Conservation (phyloP, 2,797 vertebrate species). For the Tympanoctomys barrerae region DNA sequence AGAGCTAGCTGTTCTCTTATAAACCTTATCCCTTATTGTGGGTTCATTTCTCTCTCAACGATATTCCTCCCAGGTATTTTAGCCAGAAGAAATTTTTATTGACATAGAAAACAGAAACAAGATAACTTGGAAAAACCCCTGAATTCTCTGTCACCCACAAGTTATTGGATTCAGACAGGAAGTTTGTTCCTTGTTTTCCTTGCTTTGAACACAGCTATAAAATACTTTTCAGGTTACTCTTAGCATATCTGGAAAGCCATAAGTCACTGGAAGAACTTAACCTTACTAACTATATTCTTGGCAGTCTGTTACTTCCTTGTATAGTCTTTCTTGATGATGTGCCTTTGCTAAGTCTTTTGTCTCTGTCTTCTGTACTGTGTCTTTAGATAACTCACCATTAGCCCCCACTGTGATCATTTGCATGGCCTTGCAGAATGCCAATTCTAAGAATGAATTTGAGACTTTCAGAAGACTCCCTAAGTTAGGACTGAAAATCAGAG, state of each 20-base stretch:
- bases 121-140: not conserved
- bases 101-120: not conserved
- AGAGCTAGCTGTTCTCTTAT: not conserved
- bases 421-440: not conserved
- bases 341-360: not conserved
- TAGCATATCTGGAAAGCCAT: not conserved
- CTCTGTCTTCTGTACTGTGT: not conserved
- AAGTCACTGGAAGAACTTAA: not conserved
- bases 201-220: not conserved
- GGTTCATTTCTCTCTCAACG: constrained; percentile 21
- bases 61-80: constrained; percentile 38
- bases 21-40: not conserved
- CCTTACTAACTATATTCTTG: not conserved
- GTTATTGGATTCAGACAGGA: not conserved
- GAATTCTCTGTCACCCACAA: not conserved
- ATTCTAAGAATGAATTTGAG: not conserved
- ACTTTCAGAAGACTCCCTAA: not conserved
- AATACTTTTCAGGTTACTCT: not conserved
- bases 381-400: not conserved
- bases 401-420: not conserved
- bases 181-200: not conserved
- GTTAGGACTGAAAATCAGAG: not conserved
- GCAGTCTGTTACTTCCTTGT: not conserved
- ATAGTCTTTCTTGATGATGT: constrained; percentile 10
- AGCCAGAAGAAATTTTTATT: constrained; percentile 41